Conservation (phyloP, 2,113 vertebrate species). For the Clarias gariepinus region DNA sequence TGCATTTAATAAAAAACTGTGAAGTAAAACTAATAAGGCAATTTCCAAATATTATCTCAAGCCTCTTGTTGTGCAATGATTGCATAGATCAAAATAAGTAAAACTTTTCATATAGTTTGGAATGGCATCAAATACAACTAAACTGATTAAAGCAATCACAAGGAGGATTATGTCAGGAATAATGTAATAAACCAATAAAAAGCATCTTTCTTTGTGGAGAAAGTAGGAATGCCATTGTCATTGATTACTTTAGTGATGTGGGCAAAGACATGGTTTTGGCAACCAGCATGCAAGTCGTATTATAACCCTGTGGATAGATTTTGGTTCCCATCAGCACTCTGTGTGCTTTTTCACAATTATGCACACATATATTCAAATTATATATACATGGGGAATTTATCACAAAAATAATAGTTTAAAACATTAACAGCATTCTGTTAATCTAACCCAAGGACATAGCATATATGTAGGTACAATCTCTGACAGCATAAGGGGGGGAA, state of each 20-base stretch:
- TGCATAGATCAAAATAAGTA: not conserved
- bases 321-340: slow-evolving; percentile 29
- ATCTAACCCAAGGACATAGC: not conserved
- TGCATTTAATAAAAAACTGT: slow-evolving; percentile 1
- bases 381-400: not conserved
- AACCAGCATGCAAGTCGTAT: slow-evolving; percentile 30
- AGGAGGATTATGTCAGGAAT: not conserved
- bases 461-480: not conserved
- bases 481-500: not conserved
- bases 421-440: not conserved
- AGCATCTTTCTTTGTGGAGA: not conserved
- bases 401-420: not conserved
- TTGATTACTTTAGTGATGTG: slow-evolving; percentile 31
- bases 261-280: slow-evolving; percentile 40
- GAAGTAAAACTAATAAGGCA: not conserved
- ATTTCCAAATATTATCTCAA: not conserved
- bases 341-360: not conserved
- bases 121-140: not conserved
- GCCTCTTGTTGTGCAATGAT: not conserved
- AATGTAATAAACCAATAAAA: not conserved
- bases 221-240: slow-evolving; percentile 23
- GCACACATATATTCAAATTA: not conserved
- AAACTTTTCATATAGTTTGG: not conserved
- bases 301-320: slow-evolving; percentile 35
- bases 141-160: not conserved